These are phyloP conservation scores for Epinotia bilunana DNA, from an alignment of 2,888 invertebrate species.

Conservation along the genomic window DNA sequence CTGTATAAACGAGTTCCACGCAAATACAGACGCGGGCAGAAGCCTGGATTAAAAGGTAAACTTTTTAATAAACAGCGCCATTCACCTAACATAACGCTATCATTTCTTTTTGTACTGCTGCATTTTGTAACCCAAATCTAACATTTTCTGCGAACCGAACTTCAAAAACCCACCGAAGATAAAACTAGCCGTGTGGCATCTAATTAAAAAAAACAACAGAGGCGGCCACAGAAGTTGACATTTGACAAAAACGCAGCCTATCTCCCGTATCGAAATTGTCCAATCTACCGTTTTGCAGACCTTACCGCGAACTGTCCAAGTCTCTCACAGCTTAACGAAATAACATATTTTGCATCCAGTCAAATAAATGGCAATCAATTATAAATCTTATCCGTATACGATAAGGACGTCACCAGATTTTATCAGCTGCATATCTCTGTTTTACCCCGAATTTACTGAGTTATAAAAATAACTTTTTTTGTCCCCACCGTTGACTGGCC, in stretches of 20 bases:
- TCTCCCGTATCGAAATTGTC: constrained; percentile 78
- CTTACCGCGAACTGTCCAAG: constrained; percentile 82
- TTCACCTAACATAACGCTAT: background rate
- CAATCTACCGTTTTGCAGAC: constrained; percentile 80
- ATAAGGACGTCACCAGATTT: constrained; percentile 44
- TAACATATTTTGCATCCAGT: constrained; percentile 41
- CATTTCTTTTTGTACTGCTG: constrained; percentile 1
- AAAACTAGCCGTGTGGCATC: constrained; percentile 53
- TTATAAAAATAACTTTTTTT: constrained; percentile 71
- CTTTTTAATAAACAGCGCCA: background rate
- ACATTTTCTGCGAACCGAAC: constrained; percentile 46
- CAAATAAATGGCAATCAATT: constrained; percentile 43
- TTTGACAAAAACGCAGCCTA: constrained; percentile 81
- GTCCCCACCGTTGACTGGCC: constrained; percentile 52
- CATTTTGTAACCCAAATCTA: constrained; percentile 18
- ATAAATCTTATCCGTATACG: constrained; percentile 43
- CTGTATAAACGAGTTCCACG: too few relatives aligned
- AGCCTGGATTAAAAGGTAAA: background rate
- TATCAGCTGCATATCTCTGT: constrained; percentile 6
- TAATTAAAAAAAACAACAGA: constrained; percentile 56
- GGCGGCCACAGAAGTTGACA: constrained; percentile 82
- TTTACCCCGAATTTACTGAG: constrained; percentile 74
- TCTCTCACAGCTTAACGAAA: constrained; percentile 64
- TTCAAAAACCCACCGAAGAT: constrained; percentile 54
- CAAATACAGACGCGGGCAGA: too few relatives aligned